phyloP scores from a whole-genome alignment of 2,113 vertebrate species.

The Sander lucioperca region DNA sequence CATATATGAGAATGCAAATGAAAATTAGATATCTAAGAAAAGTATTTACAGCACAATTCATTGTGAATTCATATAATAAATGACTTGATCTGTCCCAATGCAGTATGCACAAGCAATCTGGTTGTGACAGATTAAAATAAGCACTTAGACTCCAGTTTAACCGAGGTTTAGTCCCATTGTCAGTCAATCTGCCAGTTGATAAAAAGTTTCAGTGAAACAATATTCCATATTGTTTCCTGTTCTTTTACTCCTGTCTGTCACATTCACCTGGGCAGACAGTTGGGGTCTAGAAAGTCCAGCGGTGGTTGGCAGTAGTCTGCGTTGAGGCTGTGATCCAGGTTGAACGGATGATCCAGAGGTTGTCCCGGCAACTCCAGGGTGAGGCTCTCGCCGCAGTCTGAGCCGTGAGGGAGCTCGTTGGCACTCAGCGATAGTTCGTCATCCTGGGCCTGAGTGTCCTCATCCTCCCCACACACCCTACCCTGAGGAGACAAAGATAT shows the following conservation, averaged over 20 bases:
- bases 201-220: conserved; percentile 23
- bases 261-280: conserved; percentile 89
- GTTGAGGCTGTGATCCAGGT: conserved; percentile 53
- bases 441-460: conserved; percentile 89
- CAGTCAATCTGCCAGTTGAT: conserved; percentile 5
- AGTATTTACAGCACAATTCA: conserved; percentile 9
- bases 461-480: conserved; percentile 87
- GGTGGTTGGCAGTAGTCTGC: conserved; percentile 76
- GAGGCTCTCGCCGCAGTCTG: conserved; percentile 94
- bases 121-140: background rate
- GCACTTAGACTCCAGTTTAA: background rate
- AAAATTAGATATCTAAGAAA: background rate
- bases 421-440: conserved; percentile 92
- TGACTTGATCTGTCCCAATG: background rate
- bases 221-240: conserved; percentile 3
- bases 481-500: conserved; percentile 70
- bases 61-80: conserved; percentile 1
- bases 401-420: conserved; percentile 91
- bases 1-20: conserved; percentile 1
- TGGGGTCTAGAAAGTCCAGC: conserved; percentile 87
- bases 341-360: conserved; percentile 51
- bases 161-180: conserved; percentile 4
- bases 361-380: conserved; percentile 89
- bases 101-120: background rate
- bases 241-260: conserved; percentile 16